Conservation (phyloP, 1,140 invertebrate genomes). For the Drosophila burlai region DNA sequence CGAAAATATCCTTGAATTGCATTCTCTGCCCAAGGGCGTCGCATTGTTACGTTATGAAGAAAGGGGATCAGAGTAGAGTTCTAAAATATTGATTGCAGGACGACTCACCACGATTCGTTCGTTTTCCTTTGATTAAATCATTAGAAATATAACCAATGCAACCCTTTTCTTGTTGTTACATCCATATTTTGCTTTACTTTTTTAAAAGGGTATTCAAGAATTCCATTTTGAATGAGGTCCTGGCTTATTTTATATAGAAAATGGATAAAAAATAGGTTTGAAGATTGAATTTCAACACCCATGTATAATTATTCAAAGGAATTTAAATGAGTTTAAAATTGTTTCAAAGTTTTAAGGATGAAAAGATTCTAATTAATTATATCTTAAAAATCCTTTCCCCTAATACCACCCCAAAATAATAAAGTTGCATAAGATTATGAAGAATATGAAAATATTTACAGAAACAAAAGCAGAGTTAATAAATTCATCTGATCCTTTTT, state of each 20-base stretch:
- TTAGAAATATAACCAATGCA: not conserved
- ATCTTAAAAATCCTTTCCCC: not conserved
- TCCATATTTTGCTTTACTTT: not conserved
- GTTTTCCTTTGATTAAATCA: not conserved
- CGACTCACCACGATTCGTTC: not conserved
- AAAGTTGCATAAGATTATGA: not conserved
- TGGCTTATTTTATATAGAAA: not conserved
- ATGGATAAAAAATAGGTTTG: not conserved
- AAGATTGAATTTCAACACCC: not conserved
- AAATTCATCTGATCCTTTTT: conserved; percentile 4
- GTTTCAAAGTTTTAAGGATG: not conserved
- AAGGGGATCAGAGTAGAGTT: conserved; percentile 9
- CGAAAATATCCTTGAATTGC: conserved; percentile 65
- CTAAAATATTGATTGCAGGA: conserved; percentile 15
- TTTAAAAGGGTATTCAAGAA: not conserved
- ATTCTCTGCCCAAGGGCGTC: conserved; percentile 40
- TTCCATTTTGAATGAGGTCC: not conserved
- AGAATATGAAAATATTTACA: conserved; percentile 2
- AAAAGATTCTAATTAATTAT: not conserved
- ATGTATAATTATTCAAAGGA: not conserved
- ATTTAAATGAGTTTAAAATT: not conserved
- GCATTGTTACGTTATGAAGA: conserved; percentile 26
- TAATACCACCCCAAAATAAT: not conserved
- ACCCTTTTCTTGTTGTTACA: not conserved
- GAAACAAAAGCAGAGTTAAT: not conserved